Conservation (phyloP, 2,113 vertebrate genomes). For the Pollimyrus isidori region DNA sequence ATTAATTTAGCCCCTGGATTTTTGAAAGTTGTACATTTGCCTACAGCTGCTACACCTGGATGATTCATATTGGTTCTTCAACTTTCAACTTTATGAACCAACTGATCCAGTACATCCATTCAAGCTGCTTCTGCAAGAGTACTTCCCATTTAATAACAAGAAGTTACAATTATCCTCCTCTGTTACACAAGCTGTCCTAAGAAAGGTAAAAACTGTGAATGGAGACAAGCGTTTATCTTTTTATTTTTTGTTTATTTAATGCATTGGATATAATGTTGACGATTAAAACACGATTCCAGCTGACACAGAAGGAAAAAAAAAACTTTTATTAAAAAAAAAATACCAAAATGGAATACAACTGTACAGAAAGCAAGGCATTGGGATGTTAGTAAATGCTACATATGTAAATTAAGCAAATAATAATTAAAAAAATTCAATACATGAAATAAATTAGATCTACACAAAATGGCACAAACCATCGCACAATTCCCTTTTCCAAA, state of each 20-base stretch:
- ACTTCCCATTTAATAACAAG: not conserved
- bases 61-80: not conserved
- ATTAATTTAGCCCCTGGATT: not conserved
- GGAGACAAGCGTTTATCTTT: not conserved
- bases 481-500: not conserved
- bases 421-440: constrained; percentile 7
- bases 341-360: constrained; percentile 57
- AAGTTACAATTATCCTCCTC: not conserved
- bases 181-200: not conserved
- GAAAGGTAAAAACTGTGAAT: not conserved
- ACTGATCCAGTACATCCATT: not conserved
- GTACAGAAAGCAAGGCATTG: constrained; percentile 37
- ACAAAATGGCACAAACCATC: not conserved
- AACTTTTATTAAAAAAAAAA: constrained; percentile 56
- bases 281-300: not conserved
- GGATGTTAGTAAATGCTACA: constrained; percentile 31
- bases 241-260: not conserved
- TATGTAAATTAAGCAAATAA: constrained; percentile 35
- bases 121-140: not conserved
- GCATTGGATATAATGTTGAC: not conserved
- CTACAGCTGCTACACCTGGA: not conserved
- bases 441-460: constrained; percentile 12
- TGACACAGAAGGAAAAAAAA: constrained; percentile 22
- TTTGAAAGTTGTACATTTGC: not conserved
- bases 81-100: not conserved